Conservation (phyloP, 2,888 invertebrate genomes). For the Brachyptera putata region DNA sequence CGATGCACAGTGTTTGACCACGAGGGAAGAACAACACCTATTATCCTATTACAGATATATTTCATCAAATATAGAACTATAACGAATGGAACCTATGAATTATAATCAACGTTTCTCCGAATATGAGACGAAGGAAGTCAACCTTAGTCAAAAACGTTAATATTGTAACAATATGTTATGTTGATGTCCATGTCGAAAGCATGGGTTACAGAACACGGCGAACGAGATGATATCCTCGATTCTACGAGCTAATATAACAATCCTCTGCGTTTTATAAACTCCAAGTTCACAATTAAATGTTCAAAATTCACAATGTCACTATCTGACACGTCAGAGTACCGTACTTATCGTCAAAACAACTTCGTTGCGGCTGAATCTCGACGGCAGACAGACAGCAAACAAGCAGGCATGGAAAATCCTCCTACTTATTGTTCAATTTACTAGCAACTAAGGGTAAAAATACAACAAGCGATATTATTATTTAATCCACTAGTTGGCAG, state of each 20-base stretch:
- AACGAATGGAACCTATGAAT: no score
- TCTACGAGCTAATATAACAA: neutral
- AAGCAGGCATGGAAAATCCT: no score
- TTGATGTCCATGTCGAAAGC: constrained; percentile 27
- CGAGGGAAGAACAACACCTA: constrained; percentile 26
- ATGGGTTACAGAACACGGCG: constrained; percentile 25
- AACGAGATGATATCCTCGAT: neutral
- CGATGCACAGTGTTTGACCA: constrained; percentile 24
- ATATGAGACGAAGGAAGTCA: no score
- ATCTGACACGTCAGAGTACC: constrained; percentile 6
- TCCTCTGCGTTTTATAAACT: neutral
- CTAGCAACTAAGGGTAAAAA: neutral
- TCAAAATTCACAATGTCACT: neutral
- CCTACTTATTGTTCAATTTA: no score
- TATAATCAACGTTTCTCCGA: no score
- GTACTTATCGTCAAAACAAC: constrained; percentile 1
- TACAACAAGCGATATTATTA: no score
- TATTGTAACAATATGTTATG: constrained; percentile 30
- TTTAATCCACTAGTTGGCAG: neutral
- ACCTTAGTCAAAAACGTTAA: no score
- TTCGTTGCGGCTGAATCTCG: neutral
- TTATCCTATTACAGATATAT: no score
- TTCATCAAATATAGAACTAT: no score
- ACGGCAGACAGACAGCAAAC: neutral
- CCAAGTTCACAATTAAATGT: neutral